Percentiles rank a stretch among this genome's conserved stretches.
phyloP scores from a whole-genome alignment of 2,797 vertebrate genomes.

The Epinephelus malabaricus region DNA sequence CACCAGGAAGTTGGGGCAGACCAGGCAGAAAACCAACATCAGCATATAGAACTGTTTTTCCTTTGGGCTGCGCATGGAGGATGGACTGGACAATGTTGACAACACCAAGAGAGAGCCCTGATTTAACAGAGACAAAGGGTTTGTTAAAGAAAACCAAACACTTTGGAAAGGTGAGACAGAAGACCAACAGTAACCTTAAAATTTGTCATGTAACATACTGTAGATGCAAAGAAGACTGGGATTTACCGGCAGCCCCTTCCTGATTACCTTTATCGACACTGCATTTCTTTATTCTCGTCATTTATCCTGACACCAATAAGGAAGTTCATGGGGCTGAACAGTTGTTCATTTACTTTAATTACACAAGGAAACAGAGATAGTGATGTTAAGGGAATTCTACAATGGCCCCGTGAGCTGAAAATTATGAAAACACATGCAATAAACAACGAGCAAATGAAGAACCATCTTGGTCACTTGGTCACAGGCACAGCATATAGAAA shows the following conservation, averaged over 20 bases:
- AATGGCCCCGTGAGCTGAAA: no score
- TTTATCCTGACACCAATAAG: constrained; percentile 1
- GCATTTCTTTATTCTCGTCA: background rate
- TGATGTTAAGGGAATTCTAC: no score
- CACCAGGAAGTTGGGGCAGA: constrained; percentile 87
- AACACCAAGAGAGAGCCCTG: constrained; percentile 85
- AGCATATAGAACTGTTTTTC: constrained; percentile 85
- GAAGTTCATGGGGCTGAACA: constrained; percentile 13
- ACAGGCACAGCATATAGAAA: no score
- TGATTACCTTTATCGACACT: background rate
- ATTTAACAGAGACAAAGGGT: constrained; percentile 32
- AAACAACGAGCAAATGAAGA: no score
- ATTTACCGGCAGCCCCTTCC: background rate
- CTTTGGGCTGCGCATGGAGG: constrained; percentile 58
- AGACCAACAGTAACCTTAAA: background rate
- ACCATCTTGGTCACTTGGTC: no score
- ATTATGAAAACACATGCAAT: no score
- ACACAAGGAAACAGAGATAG: background rate
- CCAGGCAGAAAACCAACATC: constrained; percentile 84
- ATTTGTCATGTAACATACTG: background rate
- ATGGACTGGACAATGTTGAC: constrained; percentile 77
- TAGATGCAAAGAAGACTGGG: background rate
- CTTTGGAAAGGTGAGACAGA: background rate
- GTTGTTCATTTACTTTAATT: background rate
- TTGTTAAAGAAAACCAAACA: constrained; percentile 7